phyloP scores from a whole-genome alignment of 30 jellyfish, hydroid and myxozoan genomes.

The Rhopilema esculentum region DNA sequence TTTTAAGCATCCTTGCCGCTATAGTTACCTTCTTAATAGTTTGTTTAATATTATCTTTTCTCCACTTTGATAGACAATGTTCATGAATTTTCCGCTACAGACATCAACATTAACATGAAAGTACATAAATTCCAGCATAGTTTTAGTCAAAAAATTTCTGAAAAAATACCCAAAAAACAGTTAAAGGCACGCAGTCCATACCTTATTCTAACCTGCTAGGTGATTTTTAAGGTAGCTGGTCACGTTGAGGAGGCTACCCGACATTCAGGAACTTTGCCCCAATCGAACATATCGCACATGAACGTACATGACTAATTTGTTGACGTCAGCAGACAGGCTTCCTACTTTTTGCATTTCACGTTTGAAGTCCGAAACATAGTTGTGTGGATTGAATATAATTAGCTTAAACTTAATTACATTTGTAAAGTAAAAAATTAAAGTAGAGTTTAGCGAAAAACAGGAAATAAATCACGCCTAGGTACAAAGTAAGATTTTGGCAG shows the following conservation, averaged over 20 bases:
- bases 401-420: neutral
- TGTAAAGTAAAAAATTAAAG: neutral
- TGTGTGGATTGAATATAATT: neutral
- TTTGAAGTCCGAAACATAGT: neutral
- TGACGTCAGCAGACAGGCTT: neutral
- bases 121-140: no score
- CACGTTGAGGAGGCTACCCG: neutral
- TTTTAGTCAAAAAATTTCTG: no score
- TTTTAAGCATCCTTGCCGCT: no score
- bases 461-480: neutral
- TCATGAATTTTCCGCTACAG: no score
- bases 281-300: neutral
- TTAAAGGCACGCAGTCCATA: no score
- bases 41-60: no score
- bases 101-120: no score
- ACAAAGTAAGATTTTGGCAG: neutral
- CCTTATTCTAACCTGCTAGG: neutral
- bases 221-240: neutral
- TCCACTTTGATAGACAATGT: no score
- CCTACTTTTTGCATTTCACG: neutral
- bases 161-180: no score
- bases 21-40: no score
- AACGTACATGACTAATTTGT: neutral
- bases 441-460: neutral
- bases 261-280: neutral